Evolutionary conservation across 1,140 invertebrate genomes (phyloP).

Genomic region (Hypsibius dujardini): DNA sequence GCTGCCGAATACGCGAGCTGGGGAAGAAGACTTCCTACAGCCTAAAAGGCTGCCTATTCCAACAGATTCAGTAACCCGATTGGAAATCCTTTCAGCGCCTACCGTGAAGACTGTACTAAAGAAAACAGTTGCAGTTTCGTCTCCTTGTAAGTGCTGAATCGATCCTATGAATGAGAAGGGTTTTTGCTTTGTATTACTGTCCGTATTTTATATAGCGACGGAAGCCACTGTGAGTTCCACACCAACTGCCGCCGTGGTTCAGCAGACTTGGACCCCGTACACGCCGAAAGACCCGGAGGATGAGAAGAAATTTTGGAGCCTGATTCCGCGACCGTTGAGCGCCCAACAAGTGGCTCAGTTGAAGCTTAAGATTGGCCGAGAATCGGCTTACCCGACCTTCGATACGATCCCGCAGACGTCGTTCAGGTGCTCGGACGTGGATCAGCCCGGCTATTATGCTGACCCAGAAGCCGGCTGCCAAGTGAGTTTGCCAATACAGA

Average conservation of each 20-base stretch:
- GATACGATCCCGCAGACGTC: slow-evolving; percentile 24
- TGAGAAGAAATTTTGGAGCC: slow-evolving; percentile 12
- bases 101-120: neutral
- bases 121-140: neutral
- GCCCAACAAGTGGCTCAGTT: neutral
- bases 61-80: neutral
- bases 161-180: too few species aligned
- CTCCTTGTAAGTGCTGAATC: too few species aligned
- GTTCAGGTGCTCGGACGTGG: slow-evolving; percentile 43
- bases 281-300: neutral
- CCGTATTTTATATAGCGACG: too few species aligned
- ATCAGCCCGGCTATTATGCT: slow-evolving; percentile 48
- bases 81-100: neutral
- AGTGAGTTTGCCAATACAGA: slow-evolving; percentile 30
- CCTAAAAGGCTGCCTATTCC: too few species aligned
- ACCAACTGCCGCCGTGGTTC: too few species aligned
- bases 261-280: neutral
- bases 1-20: too few species aligned
- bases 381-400: slow-evolving; percentile 25
- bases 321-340: neutral
- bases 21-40: neutral
- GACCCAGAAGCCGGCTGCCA: slow-evolving; percentile 54
- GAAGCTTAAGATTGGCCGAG: neutral
- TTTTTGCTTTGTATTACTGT: too few species aligned
- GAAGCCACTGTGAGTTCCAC: too few species aligned